These are phyloP conservation scores for Petrosia ficiformis DNA, from an alignment of 37 sponge, comb jelly and placozoan species.

Conservation along the genomic window DNA sequence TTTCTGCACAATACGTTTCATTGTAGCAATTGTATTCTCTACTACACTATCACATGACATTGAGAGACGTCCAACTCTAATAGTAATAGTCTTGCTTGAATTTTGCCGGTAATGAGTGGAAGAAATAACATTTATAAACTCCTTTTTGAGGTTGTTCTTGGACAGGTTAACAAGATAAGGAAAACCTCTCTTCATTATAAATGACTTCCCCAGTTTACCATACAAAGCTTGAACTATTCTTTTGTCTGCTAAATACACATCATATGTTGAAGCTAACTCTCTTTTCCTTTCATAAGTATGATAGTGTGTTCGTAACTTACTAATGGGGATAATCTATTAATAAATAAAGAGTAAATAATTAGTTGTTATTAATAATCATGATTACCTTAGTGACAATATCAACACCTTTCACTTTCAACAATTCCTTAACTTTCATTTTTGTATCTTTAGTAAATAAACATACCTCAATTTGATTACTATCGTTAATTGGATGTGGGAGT, in stretches of 20 bases:
- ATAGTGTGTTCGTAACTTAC: constrained; percentile 70
- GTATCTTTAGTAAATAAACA: constrained; percentile 76
- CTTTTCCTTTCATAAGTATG: constrained; percentile 72
- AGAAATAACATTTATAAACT: constrained; percentile 44
- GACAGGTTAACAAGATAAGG: constrained; percentile 73
- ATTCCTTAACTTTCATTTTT: constrained; percentile 41
- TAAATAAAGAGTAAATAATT: neutral
- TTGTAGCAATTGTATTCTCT: constrained; percentile 40
- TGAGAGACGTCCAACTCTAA: constrained; percentile 54
- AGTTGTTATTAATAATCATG: neutral
- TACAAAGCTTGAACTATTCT: constrained; percentile 68
- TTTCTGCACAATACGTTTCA: constrained; percentile 14
- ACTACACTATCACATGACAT: constrained; percentile 20
- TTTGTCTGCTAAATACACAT: constrained; percentile 70
- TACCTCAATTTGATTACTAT: constrained; percentile 30
- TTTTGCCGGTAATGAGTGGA: constrained; percentile 69
- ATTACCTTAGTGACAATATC: constrained; percentile 53
- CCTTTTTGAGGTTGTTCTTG: constrained; percentile 51
- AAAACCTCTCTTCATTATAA: constrained; percentile 76
- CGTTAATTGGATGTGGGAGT: constrained; percentile 64
- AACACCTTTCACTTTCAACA: constrained; percentile 57
- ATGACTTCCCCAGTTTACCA: constrained; percentile 75
- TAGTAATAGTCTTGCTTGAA: constrained; percentile 63
- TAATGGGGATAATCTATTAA: constrained; percentile 67
- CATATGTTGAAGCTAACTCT: constrained; percentile 62